These are phyloP conservation scores for Neoaliturus tenellus DNA, from an alignment of 2,888 invertebrate genomes.

Conservation along the genomic window DNA sequence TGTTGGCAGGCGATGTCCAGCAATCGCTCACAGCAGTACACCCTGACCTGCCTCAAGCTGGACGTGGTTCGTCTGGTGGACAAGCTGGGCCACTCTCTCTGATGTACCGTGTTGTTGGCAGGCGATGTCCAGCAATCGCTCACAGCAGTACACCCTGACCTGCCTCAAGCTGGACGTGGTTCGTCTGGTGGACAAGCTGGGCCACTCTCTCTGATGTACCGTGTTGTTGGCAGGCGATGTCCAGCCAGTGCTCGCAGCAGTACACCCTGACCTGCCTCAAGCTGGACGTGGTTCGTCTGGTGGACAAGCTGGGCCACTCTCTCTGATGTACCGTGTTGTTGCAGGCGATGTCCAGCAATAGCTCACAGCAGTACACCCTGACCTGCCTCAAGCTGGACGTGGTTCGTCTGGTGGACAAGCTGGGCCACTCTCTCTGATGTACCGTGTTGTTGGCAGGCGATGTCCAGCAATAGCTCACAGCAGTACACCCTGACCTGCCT, in stretches of 20 bases:
- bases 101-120: too few relatives aligned
- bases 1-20: conserved; percentile 67
- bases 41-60: conserved; percentile 85
- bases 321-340: conserved; percentile 22
- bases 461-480: conserved; percentile 75
- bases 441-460: too few relatives aligned
- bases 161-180: conserved; percentile 87
- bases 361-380: conserved; percentile 78
- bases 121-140: too few relatives aligned
- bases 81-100: conserved; percentile 81
- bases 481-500: conserved; percentile 84
- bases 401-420: conserved; percentile 83
- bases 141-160: conserved; percentile 79
- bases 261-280: too few relatives aligned
- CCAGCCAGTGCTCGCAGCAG: too few relatives aligned
- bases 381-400: conserved; percentile 88
- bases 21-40: conserved; percentile 77
- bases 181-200: conserved; percentile 84
- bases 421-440: conserved; percentile 83
- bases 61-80: conserved; percentile 87
- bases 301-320: too few relatives aligned
- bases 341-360: conserved; percentile 70
- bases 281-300: too few relatives aligned
- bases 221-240: too few relatives aligned
- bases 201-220: conserved; percentile 81